A percentile compares a stretch with the other conserved stretches of the same genome.
Conservation (phyloP, 1,140 invertebrate genomes). For the Saccostrea glomerata region DNA sequence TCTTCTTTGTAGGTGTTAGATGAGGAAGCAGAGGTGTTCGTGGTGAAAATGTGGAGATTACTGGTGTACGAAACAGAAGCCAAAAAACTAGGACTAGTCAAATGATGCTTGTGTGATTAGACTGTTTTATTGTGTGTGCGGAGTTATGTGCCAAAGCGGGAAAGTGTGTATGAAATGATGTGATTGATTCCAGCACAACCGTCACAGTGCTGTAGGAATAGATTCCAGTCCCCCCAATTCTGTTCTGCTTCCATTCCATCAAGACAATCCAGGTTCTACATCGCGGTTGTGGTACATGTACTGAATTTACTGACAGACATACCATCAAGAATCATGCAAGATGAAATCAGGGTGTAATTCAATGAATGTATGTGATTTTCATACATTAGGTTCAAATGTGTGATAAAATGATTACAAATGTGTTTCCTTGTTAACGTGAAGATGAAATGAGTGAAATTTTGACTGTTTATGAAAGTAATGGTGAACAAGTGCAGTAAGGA, state of each 20-base stretch:
- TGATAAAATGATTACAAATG: neutral
- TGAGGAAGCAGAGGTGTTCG: constrained; percentile 99
- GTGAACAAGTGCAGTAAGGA: neutral
- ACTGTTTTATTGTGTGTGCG: neutral
- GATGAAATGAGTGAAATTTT: neutral
- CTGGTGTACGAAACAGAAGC: constrained; percentile 99
- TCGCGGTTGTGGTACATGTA: neutral
- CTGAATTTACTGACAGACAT: neutral
- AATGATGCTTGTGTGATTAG: constrained; percentile 62
- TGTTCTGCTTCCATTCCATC: neutral
- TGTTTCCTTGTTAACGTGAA: neutral
- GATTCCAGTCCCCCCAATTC: neutral
- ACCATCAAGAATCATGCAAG: neutral
- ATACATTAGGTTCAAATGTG: neutral
- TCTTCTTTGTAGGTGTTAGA: constrained; percentile 90
- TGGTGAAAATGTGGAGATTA: constrained; percentile 99
- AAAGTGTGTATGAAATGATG: neutral
- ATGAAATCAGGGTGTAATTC: neutral
- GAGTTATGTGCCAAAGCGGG: neutral
- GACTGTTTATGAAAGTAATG: neutral
- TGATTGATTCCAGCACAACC: neutral
- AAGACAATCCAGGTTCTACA: constrained; percentile 27
- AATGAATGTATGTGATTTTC: neutral
- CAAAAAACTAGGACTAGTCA: constrained; percentile 86
- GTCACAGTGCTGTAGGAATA: neutral